Evolutionary conservation across 2,113 vertebrate species (phyloP), one percentile per base, ranked within the genome.

Genomic region (Dipodomys ordii): DNA sequence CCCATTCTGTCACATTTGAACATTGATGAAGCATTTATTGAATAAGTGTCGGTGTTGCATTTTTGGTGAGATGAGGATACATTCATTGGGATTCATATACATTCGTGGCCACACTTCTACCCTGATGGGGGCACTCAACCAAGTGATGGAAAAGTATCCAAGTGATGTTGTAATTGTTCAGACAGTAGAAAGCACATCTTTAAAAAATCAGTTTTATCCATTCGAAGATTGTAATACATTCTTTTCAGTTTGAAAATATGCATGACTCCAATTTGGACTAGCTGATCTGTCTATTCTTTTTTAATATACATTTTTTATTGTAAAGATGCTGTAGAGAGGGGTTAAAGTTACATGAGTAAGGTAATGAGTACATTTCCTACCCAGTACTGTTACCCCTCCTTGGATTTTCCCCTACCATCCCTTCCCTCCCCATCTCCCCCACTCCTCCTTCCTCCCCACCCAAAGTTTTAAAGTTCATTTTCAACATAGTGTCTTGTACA

Each of bases 21-120:
- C 49, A 64, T 64, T 27, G 16, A 10, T 13, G 28, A 19, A 11
- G 4, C 7, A 4, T 60, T 46, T 53, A n/a, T 6, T 73, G 57
- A 27, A n/a, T 27, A 22, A 12, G 39, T 12, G 18, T 28, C 1
- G 10, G 19, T 19, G 2, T 57, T 60, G 5, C 6, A 35, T 23
- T 25, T 9, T 0, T 9, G 8, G 10, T 20, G 3, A 44, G 15
- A 0, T 20, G 3, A 22, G 19, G 44, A 16, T 16, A 1, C 44
- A 35, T 72, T 35, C 3, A 13, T 39, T 0, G 39, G 39, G 39
- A 39, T 39, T 39, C 39, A 39, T 39, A 39, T 39, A 39, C 39
- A 39, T 39, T 3, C 5, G 39, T 6, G 19, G 60, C 19, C 20
- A 30, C 11, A 67, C 1, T n/a, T 8, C 4, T 12, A 78, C 49